Evolutionary conservation across 2,113 vertebrate genomes (phyloP), one percentile per base, ranked within the genome.

Genomic region (Pontoporia blainvillei): DNA sequence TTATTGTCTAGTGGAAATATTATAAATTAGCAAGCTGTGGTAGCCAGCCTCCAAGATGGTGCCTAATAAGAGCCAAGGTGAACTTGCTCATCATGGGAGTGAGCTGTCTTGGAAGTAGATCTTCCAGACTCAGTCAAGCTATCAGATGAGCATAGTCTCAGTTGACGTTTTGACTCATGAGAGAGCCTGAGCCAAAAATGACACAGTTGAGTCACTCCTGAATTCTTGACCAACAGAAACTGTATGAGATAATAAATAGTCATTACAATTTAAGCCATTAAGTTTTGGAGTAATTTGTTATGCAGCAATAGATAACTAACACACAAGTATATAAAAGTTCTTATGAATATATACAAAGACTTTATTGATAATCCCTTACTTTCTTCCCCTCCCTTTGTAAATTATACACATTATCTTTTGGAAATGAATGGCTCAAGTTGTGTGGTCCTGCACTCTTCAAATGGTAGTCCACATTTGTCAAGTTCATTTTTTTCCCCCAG

Each of bases 221-320:
- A 57, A 21, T 57, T 57, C 54, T 57, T 57, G 54, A 57, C 6
- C 7, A 57, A 64, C 62, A 64, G 62, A 86, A 92, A 59, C 49
- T 44, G 0, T 46, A 9, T 89, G 41, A 97, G 25, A 29, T 39
- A 82, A 86, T 57, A 86, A 71, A 83, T 82, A 69, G 52, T 90
- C 52, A 52, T 52, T 82, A 67, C 86, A 72, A 83, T 41, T 95
- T 91, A 93, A 95, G 31, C 46, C 14, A 78, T 41, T 44, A 67
- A 93, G 3, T 73, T 71, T 87, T 25, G 59, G 41, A 4, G 88
- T 95, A 87, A 83, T 86, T 93, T 95, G 15, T 89, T 89, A 69
- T 64, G 29, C 2, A 54, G 41, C 61, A 79, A 87, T 54, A 59
- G 49, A 64, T 41, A 93, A 54, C 34, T 71, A 76, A 52, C 39